Evolutionary conservation across 2,888 invertebrate genomes (phyloP).

Genomic region (Euproctis similis): DNA sequence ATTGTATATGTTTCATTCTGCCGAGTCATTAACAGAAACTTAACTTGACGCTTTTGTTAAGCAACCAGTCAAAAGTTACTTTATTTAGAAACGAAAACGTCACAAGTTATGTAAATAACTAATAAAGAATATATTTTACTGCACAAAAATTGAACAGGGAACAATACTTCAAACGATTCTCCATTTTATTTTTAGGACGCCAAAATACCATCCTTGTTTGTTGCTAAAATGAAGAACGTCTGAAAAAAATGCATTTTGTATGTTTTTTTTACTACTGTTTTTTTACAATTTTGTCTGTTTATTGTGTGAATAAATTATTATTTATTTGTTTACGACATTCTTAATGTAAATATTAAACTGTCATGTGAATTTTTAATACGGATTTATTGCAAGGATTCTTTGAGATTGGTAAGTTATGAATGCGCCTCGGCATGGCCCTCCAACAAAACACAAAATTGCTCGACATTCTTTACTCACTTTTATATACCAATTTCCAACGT

Average conservation of each 20-base stretch:
- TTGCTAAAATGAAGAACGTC: conserved; percentile 1
- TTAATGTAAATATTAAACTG: too few species aligned
- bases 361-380: conserved; percentile 10
- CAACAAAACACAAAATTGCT: conserved; percentile 17
- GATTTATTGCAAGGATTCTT: conserved; percentile 55
- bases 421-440: conserved; percentile 31
- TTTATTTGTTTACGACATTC: too few species aligned
- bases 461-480: too few species aligned
- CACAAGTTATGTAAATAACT: too few species aligned
- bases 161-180: conserved; percentile 5
- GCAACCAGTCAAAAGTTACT: too few species aligned
- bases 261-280: too few species aligned
- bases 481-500: too few species aligned
- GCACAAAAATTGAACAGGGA: conserved; percentile 3
- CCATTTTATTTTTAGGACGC: conserved; percentile 17
- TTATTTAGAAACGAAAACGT: too few species aligned
- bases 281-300: conserved; percentile 16
- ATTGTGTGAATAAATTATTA: conserved; percentile 13
- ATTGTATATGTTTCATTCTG: too few species aligned
- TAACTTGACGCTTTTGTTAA: too few species aligned
- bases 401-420: conserved; percentile 59
- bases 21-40: too few species aligned
- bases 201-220: conserved; percentile 9
- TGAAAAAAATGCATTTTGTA: too few species aligned
- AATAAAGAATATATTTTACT: conserved; percentile 11